Conservation (phyloP, 2,113 vertebrate genomes). For the Reinhardtius hippoglossoides region DNA sequence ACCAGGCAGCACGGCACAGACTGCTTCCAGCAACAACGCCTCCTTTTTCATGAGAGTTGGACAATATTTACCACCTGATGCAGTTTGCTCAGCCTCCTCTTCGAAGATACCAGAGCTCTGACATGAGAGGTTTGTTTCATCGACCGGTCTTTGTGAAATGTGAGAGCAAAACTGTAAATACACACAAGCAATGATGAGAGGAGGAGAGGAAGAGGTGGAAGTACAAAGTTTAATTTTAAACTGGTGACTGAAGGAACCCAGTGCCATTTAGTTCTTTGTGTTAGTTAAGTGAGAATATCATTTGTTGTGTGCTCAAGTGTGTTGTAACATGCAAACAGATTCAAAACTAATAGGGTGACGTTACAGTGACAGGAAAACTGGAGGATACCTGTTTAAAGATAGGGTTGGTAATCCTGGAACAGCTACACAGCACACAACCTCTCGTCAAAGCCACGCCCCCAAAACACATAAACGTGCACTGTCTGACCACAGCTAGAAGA, state of each 20-base stretch:
- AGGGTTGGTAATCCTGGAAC: neutral
- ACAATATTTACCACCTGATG: conserved; percentile 15
- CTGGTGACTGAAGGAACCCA: conserved; percentile 46
- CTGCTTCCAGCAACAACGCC: conserved; percentile 28
- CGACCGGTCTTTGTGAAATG: neutral
- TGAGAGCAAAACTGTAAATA: conserved; percentile 16
- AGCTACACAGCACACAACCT: too few relatives aligned
- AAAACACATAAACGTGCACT: too few relatives aligned
- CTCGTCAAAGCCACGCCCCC: too few relatives aligned
- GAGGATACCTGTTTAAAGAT: conserved; percentile 5
- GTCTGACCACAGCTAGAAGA: too few relatives aligned
- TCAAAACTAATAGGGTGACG: conserved; percentile 26
- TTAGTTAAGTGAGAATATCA: conserved; percentile 28
- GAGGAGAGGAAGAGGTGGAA: conserved; percentile 16
- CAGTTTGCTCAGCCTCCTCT: neutral
- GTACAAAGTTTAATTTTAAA: conserved; percentile 72
- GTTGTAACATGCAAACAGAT: conserved; percentile 54
- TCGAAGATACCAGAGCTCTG: neutral
- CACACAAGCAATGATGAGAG: conserved; percentile 32
- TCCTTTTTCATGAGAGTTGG: neutral
- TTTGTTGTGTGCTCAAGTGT: conserved; percentile 25
- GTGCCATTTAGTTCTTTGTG: conserved; percentile 25
- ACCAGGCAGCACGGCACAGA: too few relatives aligned
- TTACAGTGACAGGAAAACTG: conserved; percentile 36
- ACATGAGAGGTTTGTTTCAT: conserved; percentile 28